phyloP scores from a whole-genome alignment of 2,797 vertebrate genomes.

The Tenualosa ilisha region DNA sequence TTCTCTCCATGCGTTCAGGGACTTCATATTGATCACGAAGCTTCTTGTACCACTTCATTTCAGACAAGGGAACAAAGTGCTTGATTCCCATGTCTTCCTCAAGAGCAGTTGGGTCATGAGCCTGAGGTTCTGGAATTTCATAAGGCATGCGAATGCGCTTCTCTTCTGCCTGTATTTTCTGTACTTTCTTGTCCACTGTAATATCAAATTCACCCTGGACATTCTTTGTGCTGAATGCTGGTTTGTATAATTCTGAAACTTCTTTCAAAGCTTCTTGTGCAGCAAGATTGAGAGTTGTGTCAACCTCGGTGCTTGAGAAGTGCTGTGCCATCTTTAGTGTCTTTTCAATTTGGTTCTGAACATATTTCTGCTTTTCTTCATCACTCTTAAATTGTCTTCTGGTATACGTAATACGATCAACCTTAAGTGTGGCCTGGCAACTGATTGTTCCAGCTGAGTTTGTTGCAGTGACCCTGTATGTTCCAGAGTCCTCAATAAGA shows the following conservation, averaged over 20 bases:
- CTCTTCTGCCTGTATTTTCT: slow-evolving; percentile 82
- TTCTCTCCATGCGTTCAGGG: slow-evolving; percentile 86
- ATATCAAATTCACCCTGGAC: slow-evolving; percentile 95
- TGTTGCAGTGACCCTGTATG: slow-evolving; percentile 94
- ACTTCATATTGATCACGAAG: slow-evolving; percentile 92
- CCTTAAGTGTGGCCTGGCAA: slow-evolving; percentile 92
- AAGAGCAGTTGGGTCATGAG: slow-evolving; percentile 74
- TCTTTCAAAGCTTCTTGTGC: slow-evolving; percentile 95
- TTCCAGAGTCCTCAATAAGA: slow-evolving; percentile 92
- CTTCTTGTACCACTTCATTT: slow-evolving; percentile 99
- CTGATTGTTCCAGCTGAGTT: slow-evolving; percentile 90
- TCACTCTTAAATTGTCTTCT: slow-evolving; percentile 91
- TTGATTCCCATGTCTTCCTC: slow-evolving; percentile 92
- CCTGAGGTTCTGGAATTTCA: slow-evolving; percentile 87
- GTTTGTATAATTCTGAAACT: slow-evolving; percentile 93
- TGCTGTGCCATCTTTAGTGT: slow-evolving; percentile 93
- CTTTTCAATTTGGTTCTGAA: slow-evolving; percentile 94
- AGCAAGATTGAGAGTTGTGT: slow-evolving; percentile 84
- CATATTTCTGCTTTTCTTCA: slow-evolving; percentile 84
- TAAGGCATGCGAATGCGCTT: slow-evolving; percentile 93
- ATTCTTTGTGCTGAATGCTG: slow-evolving; percentile 94
- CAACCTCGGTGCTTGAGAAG: slow-evolving; percentile 83
- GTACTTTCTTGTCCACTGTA: slow-evolving; percentile 79
- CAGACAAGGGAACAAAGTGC: slow-evolving; percentile 92
- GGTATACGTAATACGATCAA: slow-evolving; percentile 89